Conservation (phyloP, 2,113 vertebrate species). For the Pogonocichla stellata region DNA sequence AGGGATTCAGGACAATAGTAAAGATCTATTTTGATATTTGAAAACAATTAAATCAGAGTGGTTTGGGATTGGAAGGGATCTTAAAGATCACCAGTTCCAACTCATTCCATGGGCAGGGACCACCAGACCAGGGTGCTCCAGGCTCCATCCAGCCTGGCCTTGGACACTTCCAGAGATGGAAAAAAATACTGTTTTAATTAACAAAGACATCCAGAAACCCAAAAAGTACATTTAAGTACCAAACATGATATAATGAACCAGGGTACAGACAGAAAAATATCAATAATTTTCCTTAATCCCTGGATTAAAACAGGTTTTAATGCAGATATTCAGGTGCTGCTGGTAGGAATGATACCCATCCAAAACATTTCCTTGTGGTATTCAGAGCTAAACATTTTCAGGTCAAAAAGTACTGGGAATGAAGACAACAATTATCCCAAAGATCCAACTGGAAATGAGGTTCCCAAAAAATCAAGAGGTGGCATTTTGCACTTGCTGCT, state of each 20-base stretch:
- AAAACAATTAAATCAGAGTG: not conserved
- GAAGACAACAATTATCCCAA: not conserved
- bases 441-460: not conserved
- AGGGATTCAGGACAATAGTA: not conserved
- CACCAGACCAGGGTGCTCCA: accelerated
- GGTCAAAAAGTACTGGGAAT: not conserved
- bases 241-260: not conserved
- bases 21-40: not conserved
- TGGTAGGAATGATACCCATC: accelerated
- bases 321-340: not conserved
- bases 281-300: not conserved
- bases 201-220: not conserved
- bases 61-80: not conserved
- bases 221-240: not conserved
- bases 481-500: not conserved
- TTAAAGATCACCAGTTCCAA: not conserved
- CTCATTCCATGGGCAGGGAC: not conserved
- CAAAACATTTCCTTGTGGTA: not conserved
- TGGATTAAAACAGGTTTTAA: not conserved
- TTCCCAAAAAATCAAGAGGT: not conserved
- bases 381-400: accelerated
- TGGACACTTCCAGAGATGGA: not conserved
- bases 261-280: accelerated
- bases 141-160: not conserved
- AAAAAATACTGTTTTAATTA: not conserved